Base-by-base conservation (phyloP, 2,888 invertebrate genomes). In the Aromia moschata region DNA sequence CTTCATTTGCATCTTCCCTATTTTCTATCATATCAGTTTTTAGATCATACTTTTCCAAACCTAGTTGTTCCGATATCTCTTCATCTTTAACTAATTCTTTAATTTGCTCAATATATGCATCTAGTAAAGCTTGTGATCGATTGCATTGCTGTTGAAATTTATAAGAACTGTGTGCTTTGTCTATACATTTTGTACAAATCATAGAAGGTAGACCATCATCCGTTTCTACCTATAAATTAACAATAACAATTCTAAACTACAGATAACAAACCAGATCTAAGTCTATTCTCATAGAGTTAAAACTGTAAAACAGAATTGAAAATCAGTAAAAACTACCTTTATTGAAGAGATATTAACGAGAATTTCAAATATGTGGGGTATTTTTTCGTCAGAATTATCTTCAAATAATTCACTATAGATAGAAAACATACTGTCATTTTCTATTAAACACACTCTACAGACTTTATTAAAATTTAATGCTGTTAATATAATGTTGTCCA, bases 101-200 rank as follows among this genome's bases (percentile, higher is more conserved):
- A 15, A 64, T 46, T 43, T 59, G 56, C 18, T 62, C 55, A 46
- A 62, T 41, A 47, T 62, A 65, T 7, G 60, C 52, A 36, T 60
- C 54, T 40, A 65, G 43, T 14, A 65, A 30, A 1, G 47, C 15
- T 52, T 65, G 65, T 0, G 65, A 62, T 20, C 41, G 58, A 31
- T 65, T 60, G 15, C 65, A 65, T 25, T 62, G 62, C 25, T 56
- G 56, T 40, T 62, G 65, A 40, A 65, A 65, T 56, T 60, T 58
- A 20, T 62, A 62, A 10, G 62, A 60, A 20, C 45, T 62, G 20
- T 65, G 62, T 11, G 65, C 62, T 20, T 53, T 62, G 37, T 61
- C 52, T 9, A 65, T 60, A 36, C 65, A 65, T 41, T 56, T 62
- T 15, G 65, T 52, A 31, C 65, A 65, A 18, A 65, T 62, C 57